These are phyloP conservation scores for Xyrichtys novacula DNA, from an alignment of 2,797 vertebrate genomes.

Conservation along the genomic window DNA sequence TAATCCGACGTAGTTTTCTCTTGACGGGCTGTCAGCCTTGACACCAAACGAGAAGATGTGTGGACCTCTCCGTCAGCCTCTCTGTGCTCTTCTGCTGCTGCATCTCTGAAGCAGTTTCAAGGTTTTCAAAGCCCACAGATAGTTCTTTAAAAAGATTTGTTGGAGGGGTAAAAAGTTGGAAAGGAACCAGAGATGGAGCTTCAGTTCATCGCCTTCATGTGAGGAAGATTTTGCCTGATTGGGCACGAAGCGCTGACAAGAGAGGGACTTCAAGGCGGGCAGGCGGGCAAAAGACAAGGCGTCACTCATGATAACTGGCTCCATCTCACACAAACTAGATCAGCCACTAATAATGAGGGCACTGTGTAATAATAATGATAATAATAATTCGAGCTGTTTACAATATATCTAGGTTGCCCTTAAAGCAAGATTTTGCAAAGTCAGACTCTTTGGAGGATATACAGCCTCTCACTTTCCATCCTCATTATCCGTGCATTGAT, in stretches of 20 bases:
- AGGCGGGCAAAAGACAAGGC: constrained; percentile 12
- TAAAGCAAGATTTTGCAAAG: no score
- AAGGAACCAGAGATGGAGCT: constrained; percentile 7
- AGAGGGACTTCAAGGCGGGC: constrained; percentile 26
- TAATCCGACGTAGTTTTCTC: constrained; percentile 51
- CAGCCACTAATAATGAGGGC: neutral
- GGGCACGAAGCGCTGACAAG: constrained; percentile 29
- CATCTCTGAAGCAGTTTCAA: constrained; percentile 50
- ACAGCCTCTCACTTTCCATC: no score
- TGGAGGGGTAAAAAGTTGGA: constrained; percentile 28
- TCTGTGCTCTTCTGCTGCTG: constrained; percentile 14
- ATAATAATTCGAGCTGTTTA: no score
- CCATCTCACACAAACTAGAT: constrained; percentile 19
- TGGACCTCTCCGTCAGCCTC: constrained; percentile 59
- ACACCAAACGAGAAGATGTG: constrained; percentile 54
- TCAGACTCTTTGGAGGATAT: no score
- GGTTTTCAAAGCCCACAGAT: constrained; percentile 33
- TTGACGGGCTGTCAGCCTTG: constrained; percentile 61
- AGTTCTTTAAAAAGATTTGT: constrained; percentile 52
- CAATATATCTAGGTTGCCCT: no score
- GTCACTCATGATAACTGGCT: constrained; percentile 20
- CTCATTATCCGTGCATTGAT: no score
- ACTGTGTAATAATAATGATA: neutral
- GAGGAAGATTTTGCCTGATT: constrained; percentile 29
- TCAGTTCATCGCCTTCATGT: constrained; percentile 33